Evolutionary conservation across 2,888 invertebrate species (phyloP).

Genomic region (Troides oblongomaculatus): DNA sequence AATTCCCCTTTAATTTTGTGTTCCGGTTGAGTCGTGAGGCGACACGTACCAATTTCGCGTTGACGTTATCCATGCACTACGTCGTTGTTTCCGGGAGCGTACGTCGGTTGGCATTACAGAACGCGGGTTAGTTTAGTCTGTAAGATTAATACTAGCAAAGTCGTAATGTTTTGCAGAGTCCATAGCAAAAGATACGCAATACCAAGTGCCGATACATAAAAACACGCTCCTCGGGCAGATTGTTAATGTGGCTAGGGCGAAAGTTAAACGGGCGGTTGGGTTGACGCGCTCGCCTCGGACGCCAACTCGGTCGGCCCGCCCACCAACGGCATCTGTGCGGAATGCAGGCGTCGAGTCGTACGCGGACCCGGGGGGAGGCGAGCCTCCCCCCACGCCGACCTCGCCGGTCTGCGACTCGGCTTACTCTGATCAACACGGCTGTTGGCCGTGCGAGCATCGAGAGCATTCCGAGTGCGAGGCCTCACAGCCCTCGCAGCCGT

Average conservation of each 20-base stretch:
- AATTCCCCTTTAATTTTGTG: conserved; percentile 49
- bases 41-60: conserved; percentile 35
- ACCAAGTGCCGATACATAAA: conserved; percentile 35
- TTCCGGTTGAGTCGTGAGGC: conserved; percentile 45
- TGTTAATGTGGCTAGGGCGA: conserved; percentile 42
- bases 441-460: conserved; percentile 73
- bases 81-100: conserved; percentile 10
- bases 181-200: conserved; percentile 38
- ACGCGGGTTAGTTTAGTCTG: conserved; percentile 33
- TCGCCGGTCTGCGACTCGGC: conserved; percentile 76
- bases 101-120: conserved; percentile 19
- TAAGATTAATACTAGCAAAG: conserved; percentile 34
- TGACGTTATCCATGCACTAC: conserved; percentile 5
- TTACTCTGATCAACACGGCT: conserved; percentile 73
- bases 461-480: conserved; percentile 62
- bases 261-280: conserved; percentile 44
- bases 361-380: conserved; percentile 72
- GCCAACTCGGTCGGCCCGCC: conserved; percentile 42
- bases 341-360: conserved; percentile 72
- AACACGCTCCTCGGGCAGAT: conserved; percentile 39
- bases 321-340: conserved; percentile 45
- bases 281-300: conserved; percentile 42
- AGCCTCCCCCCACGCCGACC: conserved; percentile 71
- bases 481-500: conserved; percentile 60
- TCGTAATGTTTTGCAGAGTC: conserved; percentile 42